Percentiles rank a stretch among this genome's conserved stretches.
phyloP scores from a whole-genome alignment of 1,140 invertebrate species.

The Zaprionus gabonicus region DNA sequence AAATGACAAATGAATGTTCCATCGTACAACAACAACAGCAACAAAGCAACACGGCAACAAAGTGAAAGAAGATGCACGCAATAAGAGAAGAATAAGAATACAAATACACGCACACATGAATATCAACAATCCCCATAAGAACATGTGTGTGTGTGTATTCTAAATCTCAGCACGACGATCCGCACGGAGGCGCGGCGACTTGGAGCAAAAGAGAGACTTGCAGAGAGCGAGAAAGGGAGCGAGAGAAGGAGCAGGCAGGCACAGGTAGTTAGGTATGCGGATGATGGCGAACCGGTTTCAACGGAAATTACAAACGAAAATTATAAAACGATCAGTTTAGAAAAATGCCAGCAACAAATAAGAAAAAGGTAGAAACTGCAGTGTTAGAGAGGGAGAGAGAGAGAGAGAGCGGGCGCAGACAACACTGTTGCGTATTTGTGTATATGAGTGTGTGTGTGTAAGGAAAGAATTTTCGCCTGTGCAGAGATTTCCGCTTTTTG shows the following conservation, averaged over 20 bases:
- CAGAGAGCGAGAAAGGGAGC: constrained; percentile 33
- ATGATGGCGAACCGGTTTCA: constrained; percentile 83
- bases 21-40: constrained; percentile 55
- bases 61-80: constrained; percentile 66
- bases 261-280: constrained; percentile 82
- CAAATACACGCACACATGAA: constrained; percentile 31
- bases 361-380: constrained; percentile 50
- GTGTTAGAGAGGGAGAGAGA: neutral
- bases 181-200: constrained; percentile 42
- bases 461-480: constrained; percentile 62
- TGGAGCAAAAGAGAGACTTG: constrained; percentile 8
- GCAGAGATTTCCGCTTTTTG: constrained; percentile 71
- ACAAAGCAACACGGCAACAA: constrained; percentile 52
- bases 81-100: constrained; percentile 72
- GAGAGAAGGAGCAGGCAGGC: constrained; percentile 35
- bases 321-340: constrained; percentile 83
- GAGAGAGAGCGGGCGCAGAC: neutral
- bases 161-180: constrained; percentile 62
- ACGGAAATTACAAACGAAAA: constrained; percentile 84
- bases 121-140: neutral
- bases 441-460: constrained; percentile 16
- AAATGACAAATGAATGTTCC: constrained; percentile 82
- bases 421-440: constrained; percentile 31
- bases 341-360: constrained; percentile 61
- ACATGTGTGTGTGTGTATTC: constrained; percentile 44